Percentiles rank a stretch among this genome's conserved stretches.
Conservation (phyloP, 2,888 invertebrate genomes). For the Xylota sylvarum region DNA sequence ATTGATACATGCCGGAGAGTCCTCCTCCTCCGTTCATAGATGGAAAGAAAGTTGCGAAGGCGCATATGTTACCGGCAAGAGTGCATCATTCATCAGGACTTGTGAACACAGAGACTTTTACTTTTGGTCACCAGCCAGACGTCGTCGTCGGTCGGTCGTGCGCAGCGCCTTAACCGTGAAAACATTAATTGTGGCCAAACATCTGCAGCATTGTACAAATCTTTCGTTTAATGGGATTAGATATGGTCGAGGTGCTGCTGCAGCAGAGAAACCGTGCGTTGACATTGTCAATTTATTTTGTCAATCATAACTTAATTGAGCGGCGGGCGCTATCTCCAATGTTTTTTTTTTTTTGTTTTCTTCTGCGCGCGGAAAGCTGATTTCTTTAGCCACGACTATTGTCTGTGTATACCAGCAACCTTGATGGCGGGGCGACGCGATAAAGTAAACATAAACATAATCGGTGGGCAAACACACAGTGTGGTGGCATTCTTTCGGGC, state of each 20-base stretch:
- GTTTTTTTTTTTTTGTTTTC: too few species aligned
- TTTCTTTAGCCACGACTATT: slow-evolving; percentile 28
- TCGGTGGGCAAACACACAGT: slow-evolving; percentile 24
- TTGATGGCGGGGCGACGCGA: slow-evolving; percentile 6
- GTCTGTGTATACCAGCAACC: slow-evolving; percentile 23
- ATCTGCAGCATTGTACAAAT: slow-evolving; percentile 34
- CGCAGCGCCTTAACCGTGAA: slow-evolving; percentile 40
- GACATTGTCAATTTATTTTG: slow-evolving; percentile 38
- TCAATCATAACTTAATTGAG: slow-evolving; percentile 42
- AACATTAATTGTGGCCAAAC: slow-evolving; percentile 56
- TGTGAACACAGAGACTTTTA: slow-evolving; percentile 55
- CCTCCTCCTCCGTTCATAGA: slow-evolving; percentile 43
- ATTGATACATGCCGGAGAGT: slow-evolving; percentile 58
- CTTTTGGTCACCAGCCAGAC: slow-evolving; percentile 43
- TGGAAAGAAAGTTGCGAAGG: slow-evolving; percentile 67
- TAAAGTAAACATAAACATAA: slow-evolving; percentile 40
- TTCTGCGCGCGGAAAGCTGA: not conserved
- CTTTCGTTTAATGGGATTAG: slow-evolving; percentile 47
- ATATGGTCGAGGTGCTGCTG: not conserved
- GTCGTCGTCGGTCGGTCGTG: too few species aligned
- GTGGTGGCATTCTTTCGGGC: slow-evolving; percentile 27
- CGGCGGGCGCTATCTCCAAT: not conserved
- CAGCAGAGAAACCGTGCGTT: slow-evolving; percentile 29
- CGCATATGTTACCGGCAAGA: slow-evolving; percentile 44
- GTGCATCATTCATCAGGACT: slow-evolving; percentile 71